Percentiles rank a stretch among this genome's conserved stretches.
Conservation (phyloP, 2,113 vertebrate species). For the Microtus pennsylvanicus region DNA sequence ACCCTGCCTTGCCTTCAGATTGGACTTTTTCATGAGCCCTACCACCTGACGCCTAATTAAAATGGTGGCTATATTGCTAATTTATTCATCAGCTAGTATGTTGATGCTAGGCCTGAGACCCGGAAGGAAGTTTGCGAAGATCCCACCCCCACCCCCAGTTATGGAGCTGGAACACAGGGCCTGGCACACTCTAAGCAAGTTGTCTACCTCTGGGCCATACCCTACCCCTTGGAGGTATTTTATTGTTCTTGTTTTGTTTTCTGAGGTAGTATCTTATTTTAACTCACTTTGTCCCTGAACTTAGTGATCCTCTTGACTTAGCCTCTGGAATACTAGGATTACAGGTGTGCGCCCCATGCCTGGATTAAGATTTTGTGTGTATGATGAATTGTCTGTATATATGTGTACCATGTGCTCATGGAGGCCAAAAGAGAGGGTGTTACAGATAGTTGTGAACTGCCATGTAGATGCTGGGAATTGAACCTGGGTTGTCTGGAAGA, state of each 20-base stretch:
- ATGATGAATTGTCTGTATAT: neutral
- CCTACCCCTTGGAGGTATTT: neutral
- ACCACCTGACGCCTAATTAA: neutral
- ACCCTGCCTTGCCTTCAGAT: neutral
- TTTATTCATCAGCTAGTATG: neutral
- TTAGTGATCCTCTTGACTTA: neutral
- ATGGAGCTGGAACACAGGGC: neutral
- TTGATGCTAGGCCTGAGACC: neutral
- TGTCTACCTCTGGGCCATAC: neutral
- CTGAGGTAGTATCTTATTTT: neutral
- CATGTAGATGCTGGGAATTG: neutral
- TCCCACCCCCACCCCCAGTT: neutral
- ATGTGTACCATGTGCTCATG: neutral
- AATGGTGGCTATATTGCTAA: neutral
- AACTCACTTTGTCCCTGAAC: neutral
- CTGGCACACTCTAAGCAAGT: neutral
- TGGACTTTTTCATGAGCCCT: neutral
- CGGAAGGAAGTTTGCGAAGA: neutral
- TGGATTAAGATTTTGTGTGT: neutral
- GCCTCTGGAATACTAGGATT: neutral
- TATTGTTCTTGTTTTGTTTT: neutral
- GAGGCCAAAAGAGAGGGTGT: neutral
- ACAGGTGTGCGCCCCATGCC: too few species aligned
- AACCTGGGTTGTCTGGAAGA: neutral
- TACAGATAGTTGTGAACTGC: neutral